phyloP scores from a whole-genome alignment of 2,797 vertebrate species.

The Buceros bicornis region DNA sequence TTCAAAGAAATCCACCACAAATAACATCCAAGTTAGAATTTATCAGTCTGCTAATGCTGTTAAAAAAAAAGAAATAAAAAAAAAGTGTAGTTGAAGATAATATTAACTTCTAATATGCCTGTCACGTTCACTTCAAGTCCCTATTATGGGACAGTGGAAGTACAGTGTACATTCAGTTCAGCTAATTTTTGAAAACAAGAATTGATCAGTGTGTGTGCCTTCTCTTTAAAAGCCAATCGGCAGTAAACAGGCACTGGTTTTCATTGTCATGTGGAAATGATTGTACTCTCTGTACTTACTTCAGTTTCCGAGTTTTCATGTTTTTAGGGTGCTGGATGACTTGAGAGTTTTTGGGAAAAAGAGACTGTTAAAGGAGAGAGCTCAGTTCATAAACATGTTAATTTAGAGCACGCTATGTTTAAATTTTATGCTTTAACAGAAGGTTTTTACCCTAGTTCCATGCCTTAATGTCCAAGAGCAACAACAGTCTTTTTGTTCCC shows the following conservation, averaged over 20 bases:
- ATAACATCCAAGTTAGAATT: neutral
- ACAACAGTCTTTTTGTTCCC: neutral
- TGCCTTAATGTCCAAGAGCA: conserved; percentile 16
- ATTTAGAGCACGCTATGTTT: neutral
- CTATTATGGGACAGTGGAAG: neutral
- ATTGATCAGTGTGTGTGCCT: neutral
- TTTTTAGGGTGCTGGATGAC: neutral
- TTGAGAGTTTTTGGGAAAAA: neutral
- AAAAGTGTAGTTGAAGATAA: neutral
- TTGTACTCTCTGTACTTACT: neutral
- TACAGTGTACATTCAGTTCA: neutral
- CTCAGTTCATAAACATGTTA: neutral
- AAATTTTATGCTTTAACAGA: neutral
- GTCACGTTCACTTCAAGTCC: neutral
- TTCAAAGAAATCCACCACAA: neutral
- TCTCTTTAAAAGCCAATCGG: neutral
- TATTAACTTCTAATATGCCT: neutral
- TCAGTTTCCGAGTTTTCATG: neutral
- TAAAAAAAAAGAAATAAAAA: neutral
- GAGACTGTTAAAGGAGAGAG: neutral
- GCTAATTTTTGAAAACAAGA: neutral
- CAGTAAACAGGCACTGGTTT: neutral
- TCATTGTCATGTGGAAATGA: conserved; percentile 9
- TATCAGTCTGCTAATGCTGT: neutral
- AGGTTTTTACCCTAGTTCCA: neutral